Evolutionary conservation across 2,797 vertebrate species (phyloP).

Genomic region (Acanthis flammea): DNA sequence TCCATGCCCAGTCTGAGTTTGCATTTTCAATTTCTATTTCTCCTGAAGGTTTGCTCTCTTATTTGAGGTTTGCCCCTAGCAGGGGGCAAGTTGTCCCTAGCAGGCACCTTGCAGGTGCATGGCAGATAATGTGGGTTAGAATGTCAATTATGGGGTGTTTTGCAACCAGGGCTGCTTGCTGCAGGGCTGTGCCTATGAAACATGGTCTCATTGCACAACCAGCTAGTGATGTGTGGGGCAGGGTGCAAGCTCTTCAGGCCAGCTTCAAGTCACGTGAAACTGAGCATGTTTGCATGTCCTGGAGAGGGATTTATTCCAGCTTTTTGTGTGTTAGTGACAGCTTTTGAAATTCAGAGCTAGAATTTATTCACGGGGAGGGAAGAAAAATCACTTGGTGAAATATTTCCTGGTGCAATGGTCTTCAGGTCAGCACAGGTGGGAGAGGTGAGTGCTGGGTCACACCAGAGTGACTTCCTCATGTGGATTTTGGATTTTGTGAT

Average conservation of each 20-base stretch:
- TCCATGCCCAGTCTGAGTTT: background rate
- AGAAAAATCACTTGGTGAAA: background rate
- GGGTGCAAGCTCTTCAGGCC: background rate
- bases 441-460: background rate
- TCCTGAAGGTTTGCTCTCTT: background rate
- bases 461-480: rapidly evolving
- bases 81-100: background rate
- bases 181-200: background rate
- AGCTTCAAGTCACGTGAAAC: constrained; percentile 21
- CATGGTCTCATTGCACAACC: background rate
- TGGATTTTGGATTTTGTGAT: background rate
- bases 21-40: background rate
- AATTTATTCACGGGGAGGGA: background rate
- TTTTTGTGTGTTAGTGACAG: background rate
- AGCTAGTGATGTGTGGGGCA: background rate
- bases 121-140: background rate
- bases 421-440: background rate
- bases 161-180: background rate
- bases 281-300: background rate
- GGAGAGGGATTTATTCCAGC: background rate
- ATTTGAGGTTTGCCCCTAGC: background rate
- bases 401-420: background rate
- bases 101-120: background rate
- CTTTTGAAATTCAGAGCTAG: background rate
- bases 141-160: background rate